Conservation (phyloP, 2,113 vertebrate species). For the Lethenteron reissneri region DNA sequence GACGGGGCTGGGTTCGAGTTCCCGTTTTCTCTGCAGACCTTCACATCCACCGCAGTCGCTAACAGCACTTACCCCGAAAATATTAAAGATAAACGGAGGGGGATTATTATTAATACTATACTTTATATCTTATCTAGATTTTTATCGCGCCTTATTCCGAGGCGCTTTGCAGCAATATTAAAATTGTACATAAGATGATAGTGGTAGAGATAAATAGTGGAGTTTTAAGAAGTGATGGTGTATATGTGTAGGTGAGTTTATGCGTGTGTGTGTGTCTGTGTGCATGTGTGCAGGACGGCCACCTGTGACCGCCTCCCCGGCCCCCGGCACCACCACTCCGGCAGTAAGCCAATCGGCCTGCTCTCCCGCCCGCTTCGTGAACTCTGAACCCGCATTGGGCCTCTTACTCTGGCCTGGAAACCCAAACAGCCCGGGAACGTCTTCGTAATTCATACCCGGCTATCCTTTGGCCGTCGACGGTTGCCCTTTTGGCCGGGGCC, state of each 20-base stretch:
- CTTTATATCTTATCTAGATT: too few species aligned
- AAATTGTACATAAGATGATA: too few species aligned
- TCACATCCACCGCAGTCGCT: too few species aligned
- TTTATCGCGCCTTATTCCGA: too few species aligned
- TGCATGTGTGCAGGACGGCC: background rate
- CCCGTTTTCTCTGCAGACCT: too few species aligned
- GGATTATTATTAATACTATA: too few species aligned
- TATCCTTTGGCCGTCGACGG: background rate
- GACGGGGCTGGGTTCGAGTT: too few species aligned
- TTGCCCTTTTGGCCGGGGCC: background rate
- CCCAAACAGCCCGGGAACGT: background rate
- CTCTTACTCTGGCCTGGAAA: background rate
- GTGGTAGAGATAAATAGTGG: too few species aligned
- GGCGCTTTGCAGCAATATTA: too few species aligned
- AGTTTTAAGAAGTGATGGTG: background rate
- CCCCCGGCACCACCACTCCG: constrained; percentile 1
- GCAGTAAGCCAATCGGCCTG: background rate
- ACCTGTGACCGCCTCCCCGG: background rate
- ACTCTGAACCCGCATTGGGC: background rate
- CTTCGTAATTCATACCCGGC: background rate
- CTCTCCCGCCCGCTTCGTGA: background rate
- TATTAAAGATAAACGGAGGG: too few species aligned
- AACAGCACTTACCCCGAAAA: too few species aligned
- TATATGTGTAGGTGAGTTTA: background rate
- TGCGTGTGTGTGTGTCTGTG: background rate